phyloP scores from a whole-genome alignment of 2,797 vertebrate species.

The Pelochelys cantorii region DNA sequence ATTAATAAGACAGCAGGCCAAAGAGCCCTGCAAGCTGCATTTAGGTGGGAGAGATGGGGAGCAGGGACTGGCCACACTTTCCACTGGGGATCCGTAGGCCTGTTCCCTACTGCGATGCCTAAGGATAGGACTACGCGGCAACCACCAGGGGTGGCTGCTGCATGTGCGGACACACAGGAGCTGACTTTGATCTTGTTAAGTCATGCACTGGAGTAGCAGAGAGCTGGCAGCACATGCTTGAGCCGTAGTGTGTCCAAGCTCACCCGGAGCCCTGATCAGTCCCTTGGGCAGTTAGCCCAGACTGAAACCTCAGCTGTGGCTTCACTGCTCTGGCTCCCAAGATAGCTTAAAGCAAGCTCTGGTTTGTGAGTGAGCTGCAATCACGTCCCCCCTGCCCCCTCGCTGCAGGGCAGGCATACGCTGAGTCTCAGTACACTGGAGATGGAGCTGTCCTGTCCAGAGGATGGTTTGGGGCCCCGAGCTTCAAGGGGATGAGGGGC shows the following conservation, averaged over 20 bases:
- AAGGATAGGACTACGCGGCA: background rate
- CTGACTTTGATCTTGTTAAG: background rate
- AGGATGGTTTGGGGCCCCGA: too few species aligned
- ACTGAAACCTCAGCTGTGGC: background rate
- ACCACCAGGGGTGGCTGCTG: too few species aligned
- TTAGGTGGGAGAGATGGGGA: background rate
- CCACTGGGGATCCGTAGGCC: background rate
- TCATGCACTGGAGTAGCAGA: background rate
- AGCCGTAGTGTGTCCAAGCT: background rate
- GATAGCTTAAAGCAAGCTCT: too few species aligned
- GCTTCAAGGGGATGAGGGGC: too few species aligned
- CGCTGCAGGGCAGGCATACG: background rate
- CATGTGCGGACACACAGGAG: background rate
- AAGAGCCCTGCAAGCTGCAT: constrained; percentile 12
- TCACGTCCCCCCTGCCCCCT: background rate
- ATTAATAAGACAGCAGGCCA: constrained; percentile 77
- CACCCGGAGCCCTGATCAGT: background rate
- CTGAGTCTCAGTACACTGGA: background rate
- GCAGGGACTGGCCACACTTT: too few species aligned
- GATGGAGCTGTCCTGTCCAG: too few species aligned
- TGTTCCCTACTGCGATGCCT: background rate
- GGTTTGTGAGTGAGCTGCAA: too few species aligned
- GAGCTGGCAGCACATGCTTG: too few species aligned
- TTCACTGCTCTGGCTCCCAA: background rate
- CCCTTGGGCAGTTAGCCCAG: background rate